Conservation (phyloP, 2,113 vertebrate genomes). For the Suricata suricatta region DNA sequence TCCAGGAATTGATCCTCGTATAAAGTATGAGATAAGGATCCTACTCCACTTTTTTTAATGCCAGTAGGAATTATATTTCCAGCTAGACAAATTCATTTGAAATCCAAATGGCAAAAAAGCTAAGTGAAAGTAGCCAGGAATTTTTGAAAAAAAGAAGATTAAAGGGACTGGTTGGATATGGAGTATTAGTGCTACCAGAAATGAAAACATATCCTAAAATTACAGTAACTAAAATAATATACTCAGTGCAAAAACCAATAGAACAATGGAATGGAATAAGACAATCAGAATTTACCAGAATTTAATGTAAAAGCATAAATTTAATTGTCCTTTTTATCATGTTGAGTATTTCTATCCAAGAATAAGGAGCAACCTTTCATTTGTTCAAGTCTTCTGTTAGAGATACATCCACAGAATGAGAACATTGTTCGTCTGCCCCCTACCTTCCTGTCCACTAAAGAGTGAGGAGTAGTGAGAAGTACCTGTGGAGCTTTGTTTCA, state of each 20-base stretch:
- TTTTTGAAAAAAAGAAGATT: background rate
- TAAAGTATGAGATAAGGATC: background rate
- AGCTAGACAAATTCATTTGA: conserved; percentile 31
- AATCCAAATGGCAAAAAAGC: background rate
- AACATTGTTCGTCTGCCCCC: background rate
- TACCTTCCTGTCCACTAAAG: background rate
- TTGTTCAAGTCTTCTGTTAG: background rate
- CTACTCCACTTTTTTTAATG: background rate
- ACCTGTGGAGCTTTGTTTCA: background rate
- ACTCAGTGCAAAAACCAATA: background rate
- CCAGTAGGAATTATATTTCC: background rate
- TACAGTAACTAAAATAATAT: conserved; percentile 10
- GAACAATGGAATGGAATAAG: background rate
- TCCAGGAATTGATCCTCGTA: conserved; percentile 36
- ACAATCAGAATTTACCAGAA: conserved; percentile 7
- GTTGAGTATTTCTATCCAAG: background rate
- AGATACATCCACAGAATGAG: background rate
- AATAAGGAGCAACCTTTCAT: background rate
- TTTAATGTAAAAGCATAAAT: background rate
- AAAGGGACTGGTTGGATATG: background rate
- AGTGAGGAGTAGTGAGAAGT: background rate
- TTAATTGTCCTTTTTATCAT: background rate
- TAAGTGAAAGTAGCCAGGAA: conserved; percentile 28
- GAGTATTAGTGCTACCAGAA: background rate
- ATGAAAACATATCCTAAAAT: conserved; percentile 16